Evolutionary conservation across 2,797 vertebrate genomes (phyloP).

Genomic region (Channa striata): DNA sequence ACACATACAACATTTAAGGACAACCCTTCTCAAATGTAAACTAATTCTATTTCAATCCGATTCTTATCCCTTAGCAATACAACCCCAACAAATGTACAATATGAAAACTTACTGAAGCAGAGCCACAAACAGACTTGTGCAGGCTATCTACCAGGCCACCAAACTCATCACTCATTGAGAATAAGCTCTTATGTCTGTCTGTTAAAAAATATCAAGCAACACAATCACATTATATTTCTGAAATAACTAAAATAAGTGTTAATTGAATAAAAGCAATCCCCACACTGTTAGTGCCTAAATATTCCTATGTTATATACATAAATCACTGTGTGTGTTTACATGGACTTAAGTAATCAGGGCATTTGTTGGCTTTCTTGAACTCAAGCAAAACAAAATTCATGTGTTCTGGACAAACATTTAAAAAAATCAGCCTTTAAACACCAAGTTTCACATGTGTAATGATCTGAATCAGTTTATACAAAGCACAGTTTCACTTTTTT

Average conservation of each 20-base stretch:
- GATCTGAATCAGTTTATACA: not conserved
- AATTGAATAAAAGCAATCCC: not conserved
- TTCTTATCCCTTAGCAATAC: not conserved
- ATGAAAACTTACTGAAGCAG: conserved; percentile 82
- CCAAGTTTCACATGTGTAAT: not conserved
- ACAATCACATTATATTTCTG: not conserved
- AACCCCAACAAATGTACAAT: not conserved
- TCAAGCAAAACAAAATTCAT: not conserved
- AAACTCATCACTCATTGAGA: conserved; percentile 79
- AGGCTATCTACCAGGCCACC: conserved; percentile 81
- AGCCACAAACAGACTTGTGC: conserved; percentile 82
- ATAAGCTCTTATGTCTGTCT: conserved; percentile 76
- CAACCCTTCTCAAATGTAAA: not conserved
- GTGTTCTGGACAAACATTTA: too few relatives aligned
- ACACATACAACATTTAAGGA: conserved; percentile 20
- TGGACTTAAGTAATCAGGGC: not conserved
- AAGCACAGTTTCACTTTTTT: not conserved
- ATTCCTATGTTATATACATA: conserved; percentile 1
- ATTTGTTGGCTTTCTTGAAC: too few relatives aligned
- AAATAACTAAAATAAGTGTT: not conserved
- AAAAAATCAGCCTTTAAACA: not conserved
- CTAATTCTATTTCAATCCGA: conserved; percentile 6
- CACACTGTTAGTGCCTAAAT: not conserved
- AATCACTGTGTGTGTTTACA: not conserved
- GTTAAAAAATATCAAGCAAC: conserved; percentile 36